Evolutionary conservation across 2,888 invertebrate genomes (phyloP), one percentile per base, ranked within the genome.

Genomic region (Cheilosia scutellata): DNA sequence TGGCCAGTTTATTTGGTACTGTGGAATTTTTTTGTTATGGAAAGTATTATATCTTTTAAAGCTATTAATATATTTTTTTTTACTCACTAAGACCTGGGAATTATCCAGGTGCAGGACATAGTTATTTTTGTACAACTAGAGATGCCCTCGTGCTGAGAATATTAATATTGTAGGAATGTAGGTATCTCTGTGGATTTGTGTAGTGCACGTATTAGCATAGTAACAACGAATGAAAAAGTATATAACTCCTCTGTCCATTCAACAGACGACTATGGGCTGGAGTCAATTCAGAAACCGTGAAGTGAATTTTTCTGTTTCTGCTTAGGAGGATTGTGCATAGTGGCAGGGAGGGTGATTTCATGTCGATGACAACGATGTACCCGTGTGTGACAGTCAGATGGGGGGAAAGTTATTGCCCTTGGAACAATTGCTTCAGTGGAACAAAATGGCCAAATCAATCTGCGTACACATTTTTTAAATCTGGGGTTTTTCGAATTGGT

Each of bases 101-200:
- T 11, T 37, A 16, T 53, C 44, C 66, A 71, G 65, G 65, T 58
- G 65, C 47, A 55, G 31, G 29, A 31, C 31, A 25, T 44, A n/a
- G 60, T 31, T n/a, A 49, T 25, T 47, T 27, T 60, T 60, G 31
- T 60, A 16, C 4, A 31, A 58, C 33, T 4, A 65, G 33, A 29
- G 20, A 51, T 62, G 57, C 16, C 5, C 11, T 27, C 25, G 47
- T 37, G 16, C 42, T 49, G 42, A 58, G 70, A 55, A 66, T 76
- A 76, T 82, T 65, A 76, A 82, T 66, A 71, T 71, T 76, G 55
- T 40, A 58, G 44, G 66, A 71, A 66, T 76, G 55, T 40, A 58
- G 44, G 66, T 44, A 37, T 58, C 70, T 44, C 13, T 58, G 13
- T 66, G 53, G 70, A 51, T 63, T 76, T 58, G 31, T 70, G 49